These are phyloP conservation scores for Megaceryle alcyon DNA, from an alignment of 2,797 vertebrate species.

Conservation along the genomic window DNA sequence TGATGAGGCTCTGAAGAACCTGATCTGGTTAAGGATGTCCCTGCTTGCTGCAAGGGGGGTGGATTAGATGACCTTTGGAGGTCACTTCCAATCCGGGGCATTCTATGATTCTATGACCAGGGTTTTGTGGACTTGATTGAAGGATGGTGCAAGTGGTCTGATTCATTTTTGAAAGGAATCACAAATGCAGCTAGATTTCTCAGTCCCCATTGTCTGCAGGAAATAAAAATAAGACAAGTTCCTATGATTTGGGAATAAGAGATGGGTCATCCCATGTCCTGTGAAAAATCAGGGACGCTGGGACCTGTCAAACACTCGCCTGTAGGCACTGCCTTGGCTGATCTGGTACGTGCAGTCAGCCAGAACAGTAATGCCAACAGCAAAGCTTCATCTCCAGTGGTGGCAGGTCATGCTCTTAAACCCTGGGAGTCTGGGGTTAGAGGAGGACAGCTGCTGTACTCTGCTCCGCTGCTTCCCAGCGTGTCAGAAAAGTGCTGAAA, in stretches of 20 bases:
- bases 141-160: fast-evolving
- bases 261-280: neutral
- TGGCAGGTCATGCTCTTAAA: neutral
- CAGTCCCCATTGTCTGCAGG: neutral
- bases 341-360: neutral
- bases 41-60: no score
- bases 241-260: neutral
- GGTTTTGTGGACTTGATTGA: neutral
- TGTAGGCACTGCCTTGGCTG: neutral
- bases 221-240: neutral
- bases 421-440: neutral
- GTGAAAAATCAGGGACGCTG: fast-evolving
- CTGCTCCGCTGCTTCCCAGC: neutral
- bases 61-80: no score
- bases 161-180: neutral
- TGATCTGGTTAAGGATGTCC: no score
- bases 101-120: no score
- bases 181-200: neutral
- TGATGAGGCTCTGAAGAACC: no score
- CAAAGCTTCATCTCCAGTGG: neutral
- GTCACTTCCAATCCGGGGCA: no score
- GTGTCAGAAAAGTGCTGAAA: neutral
- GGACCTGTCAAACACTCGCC: neutral
- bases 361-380: neutral
- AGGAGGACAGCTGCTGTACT: neutral